Evolutionary conservation across 2,113 vertebrate species (phyloP).

Genomic region (Dromas ardeola): DNA sequence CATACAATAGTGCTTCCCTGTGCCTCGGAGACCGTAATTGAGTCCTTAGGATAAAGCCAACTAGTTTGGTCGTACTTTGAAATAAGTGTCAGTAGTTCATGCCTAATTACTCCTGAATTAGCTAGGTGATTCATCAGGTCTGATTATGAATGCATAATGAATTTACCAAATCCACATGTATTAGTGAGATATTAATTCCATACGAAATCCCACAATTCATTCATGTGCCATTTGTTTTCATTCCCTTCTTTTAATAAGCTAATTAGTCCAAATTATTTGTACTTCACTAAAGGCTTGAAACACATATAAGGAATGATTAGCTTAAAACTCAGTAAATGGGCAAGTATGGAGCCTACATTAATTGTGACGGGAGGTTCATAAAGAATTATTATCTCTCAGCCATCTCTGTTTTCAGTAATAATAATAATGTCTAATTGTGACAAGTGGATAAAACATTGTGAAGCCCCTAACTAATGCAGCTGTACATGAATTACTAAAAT

Average conservation of each 20-base stretch:
- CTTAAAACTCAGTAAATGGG: constrained; percentile 71
- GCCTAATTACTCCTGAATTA: constrained; percentile 80
- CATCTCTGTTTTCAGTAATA: constrained; percentile 73
- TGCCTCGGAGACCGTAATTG: not conserved
- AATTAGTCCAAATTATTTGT: constrained; percentile 84
- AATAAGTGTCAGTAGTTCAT: constrained; percentile 75
- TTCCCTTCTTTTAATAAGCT: constrained; percentile 78
- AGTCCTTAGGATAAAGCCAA: constrained; percentile 64
- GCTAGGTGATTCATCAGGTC: constrained; percentile 80
- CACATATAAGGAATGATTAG: constrained; percentile 78
- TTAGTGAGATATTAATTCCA: constrained; percentile 78
- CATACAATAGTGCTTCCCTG: not conserved
- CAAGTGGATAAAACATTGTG: constrained; percentile 69
- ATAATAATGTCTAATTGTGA: constrained; percentile 73
- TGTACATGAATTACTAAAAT: constrained; percentile 63
- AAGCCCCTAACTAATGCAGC: constrained; percentile 67
- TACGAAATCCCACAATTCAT: constrained; percentile 76
- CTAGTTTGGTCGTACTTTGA: constrained; percentile 65
- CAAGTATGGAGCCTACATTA: constrained; percentile 67
- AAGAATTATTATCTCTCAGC: constrained; percentile 73
- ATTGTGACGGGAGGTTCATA: constrained; percentile 76
- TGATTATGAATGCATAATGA: constrained; percentile 80
- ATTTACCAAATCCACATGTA: constrained; percentile 76
- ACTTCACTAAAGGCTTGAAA: constrained; percentile 77
- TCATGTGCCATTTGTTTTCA: constrained; percentile 82